Percentiles rank a stretch among this genome's conserved stretches.
These are phyloP conservation scores for Rostratula benghalensis DNA, from an alignment of 2,113 vertebrate species.

Conservation along the genomic window DNA sequence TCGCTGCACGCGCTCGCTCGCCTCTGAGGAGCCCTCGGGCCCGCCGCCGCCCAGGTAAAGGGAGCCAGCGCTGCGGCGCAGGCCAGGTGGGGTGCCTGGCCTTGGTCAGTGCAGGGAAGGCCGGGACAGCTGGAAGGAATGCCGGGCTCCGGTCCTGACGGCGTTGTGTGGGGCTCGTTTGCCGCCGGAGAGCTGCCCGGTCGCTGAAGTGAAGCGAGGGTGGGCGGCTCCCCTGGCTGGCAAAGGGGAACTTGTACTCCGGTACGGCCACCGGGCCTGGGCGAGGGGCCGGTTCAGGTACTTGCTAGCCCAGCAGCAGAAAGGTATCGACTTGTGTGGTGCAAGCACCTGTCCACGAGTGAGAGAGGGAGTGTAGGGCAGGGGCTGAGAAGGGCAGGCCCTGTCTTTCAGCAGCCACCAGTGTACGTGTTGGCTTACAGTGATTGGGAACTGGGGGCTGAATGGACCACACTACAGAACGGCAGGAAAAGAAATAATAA, in stretches of 20 bases:
- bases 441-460: not conserved
- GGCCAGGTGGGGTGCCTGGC: not conserved
- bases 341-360: not conserved
- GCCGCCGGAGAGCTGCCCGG: not conserved
- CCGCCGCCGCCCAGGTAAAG: not conserved
- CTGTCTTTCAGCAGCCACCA: accelerated
- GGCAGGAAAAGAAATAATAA: not conserved
- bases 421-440: accelerated
- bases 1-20: not conserved
- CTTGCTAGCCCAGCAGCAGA: accelerated
- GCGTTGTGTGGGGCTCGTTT: accelerated
- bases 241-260: too few species aligned
- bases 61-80: not conserved
- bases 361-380: accelerated
- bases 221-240: not conserved
- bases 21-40: not conserved
- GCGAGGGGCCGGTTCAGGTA: not conserved
- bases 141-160: not conserved
- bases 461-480: not conserved
- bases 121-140: not conserved
- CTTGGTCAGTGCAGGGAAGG: not conserved
- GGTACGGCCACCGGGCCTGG: not conserved
- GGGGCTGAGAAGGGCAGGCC: not conserved
- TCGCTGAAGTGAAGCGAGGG: not conserved
- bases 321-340: accelerated